Evolutionary conservation across 2,888 invertebrate genomes (phyloP).

Genomic region (Lasioglossum pauxillum): DNA sequence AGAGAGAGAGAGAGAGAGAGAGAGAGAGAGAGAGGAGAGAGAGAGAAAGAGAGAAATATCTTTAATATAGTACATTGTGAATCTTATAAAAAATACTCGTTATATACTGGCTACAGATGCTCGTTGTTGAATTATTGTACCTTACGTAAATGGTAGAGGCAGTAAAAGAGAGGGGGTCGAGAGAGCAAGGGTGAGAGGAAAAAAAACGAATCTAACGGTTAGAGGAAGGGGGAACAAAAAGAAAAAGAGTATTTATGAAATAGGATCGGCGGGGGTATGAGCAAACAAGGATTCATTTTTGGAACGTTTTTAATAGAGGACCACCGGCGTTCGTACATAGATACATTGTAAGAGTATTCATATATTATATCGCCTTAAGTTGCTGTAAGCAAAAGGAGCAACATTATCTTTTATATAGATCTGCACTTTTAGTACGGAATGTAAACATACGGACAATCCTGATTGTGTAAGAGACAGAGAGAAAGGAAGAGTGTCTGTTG

Average conservation of each 20-base stretch:
- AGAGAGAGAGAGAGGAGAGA: constrained; percentile 7
- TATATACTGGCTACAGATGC: constrained; percentile 56
- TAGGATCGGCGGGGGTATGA: constrained; percentile 40
- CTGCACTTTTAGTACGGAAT: constrained; percentile 62
- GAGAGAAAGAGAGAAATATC: constrained; percentile 16
- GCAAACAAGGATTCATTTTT: constrained; percentile 54
- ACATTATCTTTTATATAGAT: constrained; percentile 65
- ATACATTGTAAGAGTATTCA: constrained; percentile 56
- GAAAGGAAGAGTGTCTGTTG: not conserved
- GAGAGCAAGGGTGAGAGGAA: not conserved
- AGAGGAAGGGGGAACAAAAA: not conserved
- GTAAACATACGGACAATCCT: constrained; percentile 60
- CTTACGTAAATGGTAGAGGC: constrained; percentile 41
- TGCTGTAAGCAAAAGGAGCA: constrained; percentile 51
- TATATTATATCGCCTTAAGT: constrained; percentile 58
- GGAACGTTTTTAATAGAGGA: constrained; percentile 63
- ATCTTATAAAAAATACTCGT: constrained; percentile 50
- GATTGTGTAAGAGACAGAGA: constrained; percentile 30
- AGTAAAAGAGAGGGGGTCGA: constrained; percentile 7
- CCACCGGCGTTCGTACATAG: constrained; percentile 62
- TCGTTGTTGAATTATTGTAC: constrained; percentile 58
- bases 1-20: not conserved
- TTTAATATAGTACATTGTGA: constrained; percentile 55
- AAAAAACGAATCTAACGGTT: not conserved
- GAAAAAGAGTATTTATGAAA: constrained; percentile 16